Base-by-base conservation (phyloP, 2,888 invertebrate genomes). In the Polydrusus cervinus region DNA sequence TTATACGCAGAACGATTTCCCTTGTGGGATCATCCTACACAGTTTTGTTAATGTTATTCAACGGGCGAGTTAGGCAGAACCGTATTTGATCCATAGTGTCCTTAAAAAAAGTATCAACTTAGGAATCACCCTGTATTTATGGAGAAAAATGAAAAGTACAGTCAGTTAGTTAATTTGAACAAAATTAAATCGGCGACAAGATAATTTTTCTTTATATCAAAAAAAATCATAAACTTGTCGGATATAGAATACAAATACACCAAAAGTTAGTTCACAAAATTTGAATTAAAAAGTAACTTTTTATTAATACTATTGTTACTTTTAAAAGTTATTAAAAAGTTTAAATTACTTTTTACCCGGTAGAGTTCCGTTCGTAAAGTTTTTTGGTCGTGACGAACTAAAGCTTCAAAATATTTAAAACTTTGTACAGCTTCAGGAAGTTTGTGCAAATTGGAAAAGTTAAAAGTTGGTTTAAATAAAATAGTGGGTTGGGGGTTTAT, bases 251-350 rank as follows among this genome's bases (percentile, higher is more conserved):
- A 43, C 13, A 47, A 1, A 3, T 16, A 47, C 14, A 16, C 14
- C 14, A 47, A 47, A 47, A 47, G 47, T 47, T 16, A 47, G 1
- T 47, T 47, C 16, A n/a, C 16, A 6, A 8, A 47, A 47, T 47
- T 47, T 16, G 16, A 47, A 47, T 47, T 47, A 47, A 7, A 47
- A 47, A 47, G n/a, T 51, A 25, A 34, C 38, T 16, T 34, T 57
- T 14, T 57, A 57, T 57, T 16, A 34, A 13, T 57, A 25, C n/a
- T 38, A 25, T 38, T 30, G 34, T 38, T 38, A 38, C 57, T 34
- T 25, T 57, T 38, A 38, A 57, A 57, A 57, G 57, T 57, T 57
- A 38, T 57, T 57, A 57, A 34, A 57, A 57, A 57, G 57, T 57
- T 57, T 57, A 57, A 57, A 38, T 57, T 57, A 38, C n/a, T 57